These are phyloP conservation scores for Machimus rusticus DNA, from an alignment of 2,888 invertebrate genomes.

Conservation along the genomic window DNA sequence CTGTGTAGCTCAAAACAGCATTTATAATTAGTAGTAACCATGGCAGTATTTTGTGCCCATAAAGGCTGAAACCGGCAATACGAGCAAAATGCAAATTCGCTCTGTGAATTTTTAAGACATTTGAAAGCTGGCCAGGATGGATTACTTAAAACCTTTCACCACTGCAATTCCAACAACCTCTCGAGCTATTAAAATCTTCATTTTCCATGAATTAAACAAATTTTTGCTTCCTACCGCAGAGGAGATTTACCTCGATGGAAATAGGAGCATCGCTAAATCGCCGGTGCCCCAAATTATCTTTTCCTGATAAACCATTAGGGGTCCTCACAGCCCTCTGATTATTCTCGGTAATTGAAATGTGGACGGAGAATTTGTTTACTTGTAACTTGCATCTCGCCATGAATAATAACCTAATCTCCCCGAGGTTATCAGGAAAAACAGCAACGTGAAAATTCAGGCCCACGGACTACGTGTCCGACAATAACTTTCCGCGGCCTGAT, in stretches of 20 bases:
- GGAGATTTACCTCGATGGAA: neutral
- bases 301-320: neutral
- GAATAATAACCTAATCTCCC: neutral
- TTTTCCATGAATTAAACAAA: neutral
- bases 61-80: neutral
- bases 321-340: neutral
- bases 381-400: neutral
- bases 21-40: neutral
- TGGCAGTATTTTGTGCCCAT: neutral
- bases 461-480: neutral
- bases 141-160: neutral
- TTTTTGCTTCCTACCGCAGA: neutral
- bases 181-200: neutral
- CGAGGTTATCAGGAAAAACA: conserved; percentile 5
- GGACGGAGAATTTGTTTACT: neutral
- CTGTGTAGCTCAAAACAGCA: neutral
- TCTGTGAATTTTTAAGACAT: neutral
- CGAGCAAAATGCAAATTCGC: neutral
- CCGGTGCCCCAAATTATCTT: neutral
- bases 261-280: neutral
- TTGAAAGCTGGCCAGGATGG: neutral
- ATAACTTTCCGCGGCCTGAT: neutral
- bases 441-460: neutral
- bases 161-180: neutral
- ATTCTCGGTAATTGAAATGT: neutral